These are phyloP conservation scores for Nemotelus pantherinus DNA, from an alignment of 2,888 invertebrate genomes.

Conservation along the genomic window DNA sequence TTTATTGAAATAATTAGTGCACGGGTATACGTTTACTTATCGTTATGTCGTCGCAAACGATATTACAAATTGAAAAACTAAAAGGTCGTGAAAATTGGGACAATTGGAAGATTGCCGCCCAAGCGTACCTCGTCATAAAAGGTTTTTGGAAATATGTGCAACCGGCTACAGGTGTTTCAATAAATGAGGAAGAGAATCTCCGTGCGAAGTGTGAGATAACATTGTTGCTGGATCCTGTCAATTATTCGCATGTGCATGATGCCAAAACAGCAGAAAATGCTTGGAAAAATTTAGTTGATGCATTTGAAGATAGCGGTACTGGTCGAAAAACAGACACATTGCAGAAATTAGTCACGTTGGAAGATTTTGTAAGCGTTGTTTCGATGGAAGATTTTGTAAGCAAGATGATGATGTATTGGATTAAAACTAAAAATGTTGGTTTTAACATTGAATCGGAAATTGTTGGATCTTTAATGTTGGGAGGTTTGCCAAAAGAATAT, in stretches of 20 bases:
- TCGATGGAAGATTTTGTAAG: too few relatives aligned
- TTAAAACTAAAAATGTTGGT: background rate
- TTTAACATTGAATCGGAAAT: background rate
- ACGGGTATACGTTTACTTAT: too few relatives aligned
- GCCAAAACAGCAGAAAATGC: conserved; percentile 1
- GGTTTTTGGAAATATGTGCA: background rate
- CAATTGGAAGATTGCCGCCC: background rate
- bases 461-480: background rate
- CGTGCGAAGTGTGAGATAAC: background rate
- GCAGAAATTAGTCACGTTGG: too few relatives aligned
- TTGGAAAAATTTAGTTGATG: background rate
- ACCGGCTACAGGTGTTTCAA: background rate
- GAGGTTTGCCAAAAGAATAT: background rate
- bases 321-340: too few relatives aligned
- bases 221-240: background rate
- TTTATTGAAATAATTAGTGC: too few relatives aligned
- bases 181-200: background rate
- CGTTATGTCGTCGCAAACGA: background rate
- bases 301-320: too few relatives aligned
- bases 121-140: background rate
- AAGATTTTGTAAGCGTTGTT: too few relatives aligned
- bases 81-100: background rate
- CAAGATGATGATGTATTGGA: too few relatives aligned
- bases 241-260: background rate
- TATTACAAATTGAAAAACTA: background rate